Evolutionary conservation across 2,888 invertebrate genomes (phyloP).

Genomic region (Sycophila texana): DNA sequence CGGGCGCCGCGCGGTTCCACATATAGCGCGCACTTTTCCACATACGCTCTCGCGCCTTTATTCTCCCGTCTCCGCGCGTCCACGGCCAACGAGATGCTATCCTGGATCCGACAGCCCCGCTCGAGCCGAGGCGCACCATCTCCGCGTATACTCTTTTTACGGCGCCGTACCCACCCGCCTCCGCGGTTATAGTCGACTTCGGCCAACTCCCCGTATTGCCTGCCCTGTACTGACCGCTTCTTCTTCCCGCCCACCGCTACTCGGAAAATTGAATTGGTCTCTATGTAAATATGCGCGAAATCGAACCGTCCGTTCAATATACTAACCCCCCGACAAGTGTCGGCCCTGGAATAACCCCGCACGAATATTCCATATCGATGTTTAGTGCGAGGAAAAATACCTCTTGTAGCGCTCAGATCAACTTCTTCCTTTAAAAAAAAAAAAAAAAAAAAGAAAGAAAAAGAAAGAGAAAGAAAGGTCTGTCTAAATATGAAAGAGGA

Average conservation of each 20-base stretch:
- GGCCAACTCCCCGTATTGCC: neutral
- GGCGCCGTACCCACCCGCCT: constrained; percentile 1
- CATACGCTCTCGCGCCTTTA: constrained; percentile 52
- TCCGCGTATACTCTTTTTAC: constrained; percentile 27
- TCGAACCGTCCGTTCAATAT: constrained; percentile 1
- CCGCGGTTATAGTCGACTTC: neutral
- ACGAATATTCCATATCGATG: no score
- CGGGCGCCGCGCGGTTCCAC: neutral
- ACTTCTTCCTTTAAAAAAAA: no score
- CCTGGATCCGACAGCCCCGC: constrained; percentile 63
- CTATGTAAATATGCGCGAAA: constrained; percentile 32
- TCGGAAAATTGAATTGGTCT: constrained; percentile 41
- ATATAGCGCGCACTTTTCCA: constrained; percentile 39
- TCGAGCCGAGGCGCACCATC: constrained; percentile 42
- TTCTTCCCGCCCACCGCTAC: constrained; percentile 44
- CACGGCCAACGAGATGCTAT: constrained; percentile 66
- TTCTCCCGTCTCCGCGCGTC: constrained; percentile 55
- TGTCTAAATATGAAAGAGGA: no score
- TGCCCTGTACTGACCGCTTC: constrained; percentile 53
- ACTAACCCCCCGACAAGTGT: no score
- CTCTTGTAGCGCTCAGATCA: no score
- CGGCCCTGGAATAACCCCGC: no score
- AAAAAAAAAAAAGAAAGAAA: no score
- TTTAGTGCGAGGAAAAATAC: no score
- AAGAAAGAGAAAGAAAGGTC: no score